Percentiles rank a stretch among this genome's conserved stretches.
Conservation (phyloP, 2,113 vertebrate genomes). For the Leucoraja erinaceus region DNA sequence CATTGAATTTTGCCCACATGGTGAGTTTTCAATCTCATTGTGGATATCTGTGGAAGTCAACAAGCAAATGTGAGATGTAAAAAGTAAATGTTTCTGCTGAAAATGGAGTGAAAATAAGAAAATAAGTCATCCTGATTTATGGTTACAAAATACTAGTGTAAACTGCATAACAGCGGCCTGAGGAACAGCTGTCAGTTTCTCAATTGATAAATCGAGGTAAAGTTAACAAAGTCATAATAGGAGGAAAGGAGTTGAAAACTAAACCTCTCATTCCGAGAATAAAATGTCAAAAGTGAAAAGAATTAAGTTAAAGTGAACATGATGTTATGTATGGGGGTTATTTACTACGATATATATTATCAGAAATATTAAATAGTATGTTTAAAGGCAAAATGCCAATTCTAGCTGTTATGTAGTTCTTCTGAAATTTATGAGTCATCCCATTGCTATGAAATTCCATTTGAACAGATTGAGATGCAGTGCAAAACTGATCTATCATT, state of each 20-base stretch:
- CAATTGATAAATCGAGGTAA: neutral
- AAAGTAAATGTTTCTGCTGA: neutral
- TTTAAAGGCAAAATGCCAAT: neutral
- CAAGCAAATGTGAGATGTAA: neutral
- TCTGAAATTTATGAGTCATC: neutral
- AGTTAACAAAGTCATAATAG: neutral
- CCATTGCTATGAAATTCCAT: neutral
- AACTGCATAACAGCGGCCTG: neutral
- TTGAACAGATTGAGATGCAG: neutral
- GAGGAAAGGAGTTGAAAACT: neutral
- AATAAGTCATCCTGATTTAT: neutral
- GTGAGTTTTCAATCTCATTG: neutral
- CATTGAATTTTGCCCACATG: neutral
- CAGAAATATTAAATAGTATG: neutral
- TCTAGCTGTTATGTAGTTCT: neutral
- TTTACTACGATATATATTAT: neutral
- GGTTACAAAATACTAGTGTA: neutral
- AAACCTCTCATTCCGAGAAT: neutral
- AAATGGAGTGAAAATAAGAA: neutral
- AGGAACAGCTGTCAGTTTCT: neutral
- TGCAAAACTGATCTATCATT: neutral
- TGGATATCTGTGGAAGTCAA: neutral
- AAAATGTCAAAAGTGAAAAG: too few species aligned
- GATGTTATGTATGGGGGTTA: neutral
- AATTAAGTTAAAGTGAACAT: neutral